Base-by-base conservation (phyloP, 2,888 invertebrate genomes). In the Heliothis peltigera region DNA sequence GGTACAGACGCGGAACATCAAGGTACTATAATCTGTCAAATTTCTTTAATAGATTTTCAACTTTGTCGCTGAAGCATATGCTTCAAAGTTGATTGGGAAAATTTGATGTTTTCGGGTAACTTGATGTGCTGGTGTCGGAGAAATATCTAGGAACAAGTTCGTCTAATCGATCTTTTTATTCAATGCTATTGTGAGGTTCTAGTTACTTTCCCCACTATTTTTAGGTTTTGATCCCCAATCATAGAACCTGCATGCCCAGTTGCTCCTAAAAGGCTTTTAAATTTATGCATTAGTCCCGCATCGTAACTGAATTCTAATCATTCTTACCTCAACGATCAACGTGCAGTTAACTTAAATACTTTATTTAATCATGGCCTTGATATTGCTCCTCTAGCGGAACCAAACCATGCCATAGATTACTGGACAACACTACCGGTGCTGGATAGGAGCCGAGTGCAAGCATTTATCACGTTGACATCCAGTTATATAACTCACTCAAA, bases 341-440 rank as follows among this genome's bases (percentile, higher is more conserved):
- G 10, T 28, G 10, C 10, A 28, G 28, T 21, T 21, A 35, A 35
- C 4, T 19, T 35, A 15, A 52, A 60, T 59, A 32, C 32, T 39
- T 61, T 42, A 52, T 69, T 52, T 39, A 28, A 51, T 4, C 6
- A 22, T 6, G 65, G 32, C 69, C 69, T 69, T 72, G 72, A 69
- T 53, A 53, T 15, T 0, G 22, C 35, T 39, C 51, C 43, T 52
- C 28, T 51, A 32, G 58, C 58, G 46, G 58, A 6, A 55, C 59
- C 21, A 39, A 35, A 70, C 22, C 48, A 49, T 25, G 7, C 32
- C 35, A 19, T 47, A 47, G n/a, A 55, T 70, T 55, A 72, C 51
- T 10, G 54, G 17, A 51, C 51, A 43, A 4, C 18, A 32, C 32
- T 28, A 32, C 39, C n/a, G 17, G 15, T 39, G 35, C 18, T 25